Base-by-base conservation (phyloP, 2,888 invertebrate species). In the Cheiracanthium punctorium region DNA sequence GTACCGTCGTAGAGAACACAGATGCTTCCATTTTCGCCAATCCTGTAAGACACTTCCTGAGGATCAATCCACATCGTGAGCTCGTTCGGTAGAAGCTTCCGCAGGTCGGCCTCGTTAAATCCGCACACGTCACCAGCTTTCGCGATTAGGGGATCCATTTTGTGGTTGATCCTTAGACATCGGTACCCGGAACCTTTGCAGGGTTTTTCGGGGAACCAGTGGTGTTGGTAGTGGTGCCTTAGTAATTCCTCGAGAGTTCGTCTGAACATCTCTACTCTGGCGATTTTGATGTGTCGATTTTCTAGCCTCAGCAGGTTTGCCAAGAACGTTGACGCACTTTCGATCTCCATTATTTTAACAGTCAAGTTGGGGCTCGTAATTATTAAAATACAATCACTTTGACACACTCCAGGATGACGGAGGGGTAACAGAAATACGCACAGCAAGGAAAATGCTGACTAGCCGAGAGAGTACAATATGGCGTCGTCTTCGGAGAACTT, bases 21-120 rank as follows among this genome's bases (percentile, higher is more conserved):
- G 88, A 94, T 94, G 89, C 94, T 94, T 41, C 94, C 94, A 90
- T 94, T 94, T 90, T 94, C 94, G 30, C 94, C 94, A 89, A 94
- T 94, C 90, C 94, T 92, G 91, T 94, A 94, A 17, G 94, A 93
- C 12, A 95, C 95, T 92, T 95, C 95, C 89, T 93, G 93, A 0
- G 95, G 95, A 91, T 95, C 95, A 88, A 95, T 94, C 95, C 95
- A 95, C 92, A 95, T 94, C 48, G 95, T 95, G 20, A 95, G 93
- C 92, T 95, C 95, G 90, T 93, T 93, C 37, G 95, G 95, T 88
- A 95, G 93, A 77, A 93, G 90, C 80, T 91, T 92, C 89, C 93
- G 93, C 82, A 95, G 92, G 89, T 93, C 92, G 88, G 93, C 92
- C 12, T 88, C 88, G 88, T 94, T 94, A 52, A 95, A 92, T 77